These are phyloP conservation scores for Plecotus auritus DNA, from an alignment of 2,113 vertebrate genomes.

Conservation along the genomic window DNA sequence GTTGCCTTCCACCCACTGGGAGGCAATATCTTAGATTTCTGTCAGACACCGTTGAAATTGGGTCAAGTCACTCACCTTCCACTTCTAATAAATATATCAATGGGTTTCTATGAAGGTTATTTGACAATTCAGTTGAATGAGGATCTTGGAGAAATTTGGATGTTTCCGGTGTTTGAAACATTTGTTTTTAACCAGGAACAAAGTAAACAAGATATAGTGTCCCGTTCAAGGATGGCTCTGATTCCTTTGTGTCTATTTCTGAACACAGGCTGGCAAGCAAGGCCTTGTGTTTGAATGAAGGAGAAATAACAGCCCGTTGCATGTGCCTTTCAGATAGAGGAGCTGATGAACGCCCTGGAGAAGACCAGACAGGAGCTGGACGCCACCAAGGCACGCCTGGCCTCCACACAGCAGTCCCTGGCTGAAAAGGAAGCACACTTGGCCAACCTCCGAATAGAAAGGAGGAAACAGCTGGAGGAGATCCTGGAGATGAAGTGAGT, in stretches of 20 bases:
- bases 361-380: conserved; percentile 96
- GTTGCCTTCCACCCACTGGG: not conserved
- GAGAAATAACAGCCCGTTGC: not conserved
- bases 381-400: conserved; percentile 91
- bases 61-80: conserved; percentile 26
- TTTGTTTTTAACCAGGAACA: conserved; percentile 31
- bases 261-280: not conserved
- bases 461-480: conserved; percentile 94
- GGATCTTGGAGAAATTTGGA: not conserved
- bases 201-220: not conserved
- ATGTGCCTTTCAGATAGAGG: conserved; percentile 88
- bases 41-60: conserved; percentile 34
- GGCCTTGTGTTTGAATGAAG: not conserved
- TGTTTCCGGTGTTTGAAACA: not conserved
- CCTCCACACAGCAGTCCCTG: conserved; percentile 93
- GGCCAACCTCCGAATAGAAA: conserved; percentile 88
- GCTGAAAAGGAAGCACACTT: conserved; percentile 93
- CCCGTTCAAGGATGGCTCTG: not conserved
- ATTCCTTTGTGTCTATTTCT: not conserved
- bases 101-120: conserved; percentile 53
- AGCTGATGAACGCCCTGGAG: conserved; percentile 92
- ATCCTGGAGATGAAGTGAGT: conserved; percentile 99
- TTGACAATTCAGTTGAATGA: not conserved
- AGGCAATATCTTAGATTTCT: conserved; percentile 36
- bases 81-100: conserved; percentile 39